A percentile compares a stretch with the other conserved stretches of the same genome.
These are phyloP conservation scores for Spheniscus mendiculus DNA, from an alignment of 2,113 vertebrate genomes.

Conservation along the genomic window DNA sequence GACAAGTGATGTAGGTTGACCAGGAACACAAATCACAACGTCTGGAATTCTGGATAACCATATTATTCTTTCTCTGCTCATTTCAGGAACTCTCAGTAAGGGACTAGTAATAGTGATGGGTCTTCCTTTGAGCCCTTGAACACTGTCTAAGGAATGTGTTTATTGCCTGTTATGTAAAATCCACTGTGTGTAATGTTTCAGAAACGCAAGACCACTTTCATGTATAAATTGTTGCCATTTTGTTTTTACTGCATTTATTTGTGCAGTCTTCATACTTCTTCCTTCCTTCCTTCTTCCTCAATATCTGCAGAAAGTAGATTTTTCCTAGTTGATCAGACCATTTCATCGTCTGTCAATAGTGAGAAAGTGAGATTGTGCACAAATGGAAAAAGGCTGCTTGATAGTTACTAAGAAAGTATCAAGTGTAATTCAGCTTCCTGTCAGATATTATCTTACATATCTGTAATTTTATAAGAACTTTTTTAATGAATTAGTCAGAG, in stretches of 20 bases:
- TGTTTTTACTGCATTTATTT: background rate
- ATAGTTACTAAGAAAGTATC: background rate
- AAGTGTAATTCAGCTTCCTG: background rate
- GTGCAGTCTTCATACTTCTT: background rate
- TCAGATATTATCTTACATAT: background rate
- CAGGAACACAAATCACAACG: background rate
- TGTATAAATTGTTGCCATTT: background rate
- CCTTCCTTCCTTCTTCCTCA: background rate
- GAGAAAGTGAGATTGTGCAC: background rate
- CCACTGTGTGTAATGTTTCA: background rate
- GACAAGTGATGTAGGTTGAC: background rate
- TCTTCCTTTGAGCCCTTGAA: background rate
- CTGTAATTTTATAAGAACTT: background rate
- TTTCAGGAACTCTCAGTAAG: background rate
- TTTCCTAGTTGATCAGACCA: background rate
- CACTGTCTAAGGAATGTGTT: background rate
- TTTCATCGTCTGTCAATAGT: background rate
- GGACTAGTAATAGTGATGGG: background rate
- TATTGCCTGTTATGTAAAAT: background rate
- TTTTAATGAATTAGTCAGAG: background rate
- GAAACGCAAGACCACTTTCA: background rate
- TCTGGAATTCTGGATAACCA: background rate
- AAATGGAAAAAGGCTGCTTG: background rate
- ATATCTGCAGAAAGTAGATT: background rate
- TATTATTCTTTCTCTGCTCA: background rate